These are phyloP conservation scores for Nymphalis urticae DNA, from an alignment of 2,888 invertebrate species.

Conservation along the genomic window DNA sequence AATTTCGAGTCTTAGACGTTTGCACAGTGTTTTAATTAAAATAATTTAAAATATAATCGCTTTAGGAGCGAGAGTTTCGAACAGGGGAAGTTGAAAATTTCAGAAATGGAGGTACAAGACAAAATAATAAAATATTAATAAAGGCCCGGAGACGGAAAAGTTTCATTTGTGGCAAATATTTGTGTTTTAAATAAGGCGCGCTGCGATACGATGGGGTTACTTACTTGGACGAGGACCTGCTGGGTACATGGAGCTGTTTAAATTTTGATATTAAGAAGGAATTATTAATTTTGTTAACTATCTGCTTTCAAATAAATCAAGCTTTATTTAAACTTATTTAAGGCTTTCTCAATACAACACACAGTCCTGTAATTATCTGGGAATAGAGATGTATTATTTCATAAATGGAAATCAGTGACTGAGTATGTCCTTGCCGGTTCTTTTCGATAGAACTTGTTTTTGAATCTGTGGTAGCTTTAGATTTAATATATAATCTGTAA, in stretches of 20 bases:
- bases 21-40: slow-evolving; percentile 80
- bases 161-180: slow-evolving; percentile 76
- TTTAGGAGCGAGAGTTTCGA: slow-evolving; percentile 73
- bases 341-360: too few relatives aligned
- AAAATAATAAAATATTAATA: slow-evolving; percentile 83
- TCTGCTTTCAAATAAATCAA: neutral
- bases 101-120: slow-evolving; percentile 76
- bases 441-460: too few relatives aligned
- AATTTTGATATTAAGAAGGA: slow-evolving; percentile 21
- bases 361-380: too few relatives aligned
- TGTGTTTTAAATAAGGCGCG: slow-evolving; percentile 78
- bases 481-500: too few relatives aligned
- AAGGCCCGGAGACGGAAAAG: slow-evolving; percentile 78
- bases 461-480: too few relatives aligned
- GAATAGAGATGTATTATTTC: too few relatives aligned
- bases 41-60: slow-evolving; percentile 82
- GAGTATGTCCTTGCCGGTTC: too few relatives aligned
- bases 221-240: slow-evolving; percentile 53
- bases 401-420: too few relatives aligned
- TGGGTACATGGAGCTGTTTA: slow-evolving; percentile 37
- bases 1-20: slow-evolving; percentile 60
- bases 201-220: slow-evolving; percentile 72
- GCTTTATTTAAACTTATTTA: slow-evolving; percentile 1
- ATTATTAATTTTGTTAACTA: slow-evolving; percentile 14
- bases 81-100: slow-evolving; percentile 77